These are phyloP conservation scores for Lycopodina hypogea DNA, from an alignment of 37 sponge, comb jelly and placozoan species.

Conservation along the genomic window DNA sequence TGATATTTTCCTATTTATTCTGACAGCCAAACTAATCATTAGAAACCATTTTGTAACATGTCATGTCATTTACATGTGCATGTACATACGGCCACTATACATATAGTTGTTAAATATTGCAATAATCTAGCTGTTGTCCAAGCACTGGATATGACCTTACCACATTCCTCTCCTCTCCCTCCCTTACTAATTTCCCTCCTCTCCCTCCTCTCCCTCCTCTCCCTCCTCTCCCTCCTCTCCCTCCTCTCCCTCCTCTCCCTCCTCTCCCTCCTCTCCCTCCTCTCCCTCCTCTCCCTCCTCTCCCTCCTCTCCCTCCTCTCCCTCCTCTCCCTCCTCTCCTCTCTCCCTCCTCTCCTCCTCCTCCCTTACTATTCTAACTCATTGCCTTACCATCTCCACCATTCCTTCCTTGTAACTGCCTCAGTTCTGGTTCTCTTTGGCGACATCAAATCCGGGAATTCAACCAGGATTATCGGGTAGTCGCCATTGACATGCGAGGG, in stretches of 20 bases:
- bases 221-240: neutral
- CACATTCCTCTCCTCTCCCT: constrained; percentile 5
- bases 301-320: constrained; percentile 11
- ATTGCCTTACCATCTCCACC: no score
- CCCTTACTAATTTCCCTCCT: constrained; percentile 4
- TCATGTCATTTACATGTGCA: no score
- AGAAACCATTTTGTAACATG: no score
- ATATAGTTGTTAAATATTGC: no score
- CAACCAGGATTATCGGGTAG: constrained; percentile 69
- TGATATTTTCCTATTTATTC: no score
- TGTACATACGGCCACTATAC: no score
- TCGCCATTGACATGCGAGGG: constrained; percentile 86
- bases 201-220: neutral
- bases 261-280: neutral
- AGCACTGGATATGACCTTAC: neutral
- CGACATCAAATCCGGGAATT: constrained; percentile 80
- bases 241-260: neutral
- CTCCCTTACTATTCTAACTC: no score
- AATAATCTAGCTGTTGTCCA: no score
- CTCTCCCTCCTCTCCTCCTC: no score
- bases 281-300: neutral
- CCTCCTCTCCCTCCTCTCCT: neutral
- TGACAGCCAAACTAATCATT: no score
- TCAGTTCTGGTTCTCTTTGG: constrained; percentile 93
- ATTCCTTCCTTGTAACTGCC: constrained; percentile 15